Evolutionary conservation across 2,113 vertebrate genomes (phyloP), one percentile per base, ranked within the genome.

Genomic region (Dipodomys merriami): DNA sequence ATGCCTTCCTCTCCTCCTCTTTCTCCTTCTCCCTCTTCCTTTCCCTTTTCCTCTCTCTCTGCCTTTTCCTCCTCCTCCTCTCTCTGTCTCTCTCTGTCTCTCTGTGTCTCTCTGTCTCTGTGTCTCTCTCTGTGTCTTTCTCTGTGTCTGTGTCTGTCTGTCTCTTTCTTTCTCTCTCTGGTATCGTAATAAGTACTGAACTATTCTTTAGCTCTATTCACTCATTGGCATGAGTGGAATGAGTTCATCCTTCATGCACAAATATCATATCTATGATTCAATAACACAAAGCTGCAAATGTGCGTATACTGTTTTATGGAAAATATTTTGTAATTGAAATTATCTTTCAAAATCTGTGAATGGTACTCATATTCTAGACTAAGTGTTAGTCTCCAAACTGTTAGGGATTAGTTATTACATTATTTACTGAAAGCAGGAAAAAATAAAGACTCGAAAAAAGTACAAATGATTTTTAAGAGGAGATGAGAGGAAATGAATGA

Each of bases 261-360:
- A 64, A 83, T 90, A 91, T n/a, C 5, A 1, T 3, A 30, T 88
- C 67, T 62, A 35, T 49, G n/a, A 11, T 86, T 85, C 81, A 87
- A n/a, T 22, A 88, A 76, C 67, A 93, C 60, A 74, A 92, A 69
- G 39, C 7, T 86, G 46, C 7, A 72, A 91, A 29, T n/a, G 39
- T 83, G 35, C 10, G 65, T 71, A 78, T 23, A 27, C 49, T 76
- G 23, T 79, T 77, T 94, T 72, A 62, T 53, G 33, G 35, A 76
- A 83, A 86, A 44, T 12, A 33, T 88, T 95, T 64, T 88, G 35
- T 74, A 87, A 91, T 19, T 91, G 80, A 90, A 95, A 84, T 92
- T 90, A 22, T 2, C 89, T 83, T 77, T 77, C 22, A 69, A 85
- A 93, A 49, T 91, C 39, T 67, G 74, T 53, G 78, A 72, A 74